Evolutionary conservation across 2,797 vertebrate genomes (phyloP).

Genomic region (Rachycentron canadum): DNA sequence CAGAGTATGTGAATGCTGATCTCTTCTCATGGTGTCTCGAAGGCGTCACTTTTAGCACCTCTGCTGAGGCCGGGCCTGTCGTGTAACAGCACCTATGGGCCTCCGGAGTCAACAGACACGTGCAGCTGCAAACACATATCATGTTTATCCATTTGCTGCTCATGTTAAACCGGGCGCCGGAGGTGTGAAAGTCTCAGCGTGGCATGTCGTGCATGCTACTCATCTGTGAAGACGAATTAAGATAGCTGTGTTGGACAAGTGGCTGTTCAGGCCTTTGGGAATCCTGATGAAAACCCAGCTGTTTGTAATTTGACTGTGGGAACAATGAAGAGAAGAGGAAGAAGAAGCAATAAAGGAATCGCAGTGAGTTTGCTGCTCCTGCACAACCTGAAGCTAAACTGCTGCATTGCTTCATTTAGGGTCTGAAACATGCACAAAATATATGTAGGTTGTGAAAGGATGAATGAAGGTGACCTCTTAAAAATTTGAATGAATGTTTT

Average conservation of each 20-base stretch:
- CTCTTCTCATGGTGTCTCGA: conserved; percentile 11
- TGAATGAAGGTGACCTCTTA: no score
- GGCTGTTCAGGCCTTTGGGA: background rate
- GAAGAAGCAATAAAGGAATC: no score
- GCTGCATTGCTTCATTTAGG: no score
- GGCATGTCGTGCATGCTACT: conserved; percentile 19
- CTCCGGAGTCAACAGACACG: conserved; percentile 68
- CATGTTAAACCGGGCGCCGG: conserved; percentile 33
- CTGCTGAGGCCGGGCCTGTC: conserved; percentile 20
- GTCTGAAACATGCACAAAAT: no score
- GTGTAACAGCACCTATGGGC: conserved; percentile 43
- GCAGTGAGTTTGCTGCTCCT: no score
- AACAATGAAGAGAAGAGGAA: no score
- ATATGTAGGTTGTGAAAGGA: no score
- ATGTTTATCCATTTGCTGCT: conserved; percentile 70
- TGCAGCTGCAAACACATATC: conserved; percentile 80
- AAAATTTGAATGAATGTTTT: no score
- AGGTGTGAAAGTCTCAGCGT: conserved; percentile 69
- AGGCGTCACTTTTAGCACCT: conserved; percentile 71
- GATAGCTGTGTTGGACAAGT: conserved; percentile 21
- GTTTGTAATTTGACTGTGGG: background rate
- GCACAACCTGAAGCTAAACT: no score
- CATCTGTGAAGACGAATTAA: conserved; percentile 23
- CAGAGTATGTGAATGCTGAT: conserved; percentile 28
- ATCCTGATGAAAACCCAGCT: conserved; percentile 18